Base-by-base conservation (phyloP, 2,888 invertebrate genomes). In the Mayetiola destructor region DNA sequence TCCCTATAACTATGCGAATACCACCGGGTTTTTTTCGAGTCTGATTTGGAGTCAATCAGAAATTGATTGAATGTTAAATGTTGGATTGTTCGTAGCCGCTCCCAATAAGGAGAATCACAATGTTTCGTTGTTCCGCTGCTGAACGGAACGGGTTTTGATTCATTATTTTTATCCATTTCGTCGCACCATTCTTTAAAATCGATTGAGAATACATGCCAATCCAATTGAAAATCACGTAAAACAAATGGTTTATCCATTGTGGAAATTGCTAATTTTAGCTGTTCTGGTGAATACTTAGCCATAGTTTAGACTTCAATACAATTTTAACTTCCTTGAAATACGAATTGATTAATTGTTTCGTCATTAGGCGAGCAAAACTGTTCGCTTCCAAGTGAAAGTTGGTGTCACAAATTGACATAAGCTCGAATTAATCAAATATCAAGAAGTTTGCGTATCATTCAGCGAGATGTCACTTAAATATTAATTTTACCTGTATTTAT, bases 41-140 rank as follows among this genome's bases (percentile, higher is more conserved):
- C 62, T 54, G 58, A 64, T 29, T 66, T 64, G 27, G 68, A 65
- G 9, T 74, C 62, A 3, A 66, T 66, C 1, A 81, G 61, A 70
- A 92, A 88, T 56, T 83, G 76, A 58, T 72, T 68, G 63, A 89
- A 78, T 2, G 79, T 80, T 67, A 83, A 76, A 32, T 73, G 67
- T 56, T 77, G 70, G 36, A 71, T 73, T n/a, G 68, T 67, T 63
- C 88, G 84, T 54, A 77, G 76, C 58, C 82, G 76, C 69, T 93
- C 92, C 89, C 89, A 92, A 65, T 85, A 85, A 0, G 88, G 88
- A 61, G 77, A 72, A 23, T 74, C 75, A 62, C 62, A 48, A 20
- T 64, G 61, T 9, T 48, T 59, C 14, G 35, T 60, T 12, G 57
- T 53, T 59, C 67, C 69, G 32, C 62, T 61, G 53, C 69, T 68